These are phyloP conservation scores for Chamaea fasciata DNA, from an alignment of 2,113 vertebrate genomes.

Conservation along the genomic window DNA sequence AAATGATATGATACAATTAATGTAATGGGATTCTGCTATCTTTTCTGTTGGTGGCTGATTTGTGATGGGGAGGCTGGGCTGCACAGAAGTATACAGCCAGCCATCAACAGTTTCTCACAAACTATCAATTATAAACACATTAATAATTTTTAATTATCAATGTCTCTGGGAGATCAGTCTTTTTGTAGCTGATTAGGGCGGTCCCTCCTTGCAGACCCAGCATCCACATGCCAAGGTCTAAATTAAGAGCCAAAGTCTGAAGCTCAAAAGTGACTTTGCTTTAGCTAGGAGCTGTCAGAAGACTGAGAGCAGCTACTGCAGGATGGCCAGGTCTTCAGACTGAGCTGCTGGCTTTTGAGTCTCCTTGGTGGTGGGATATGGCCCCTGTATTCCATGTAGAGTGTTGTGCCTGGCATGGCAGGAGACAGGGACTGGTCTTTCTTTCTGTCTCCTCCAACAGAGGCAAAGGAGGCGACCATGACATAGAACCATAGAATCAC, in stretches of 20 bases:
- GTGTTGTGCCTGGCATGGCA: background rate
- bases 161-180: background rate
- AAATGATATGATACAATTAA: background rate
- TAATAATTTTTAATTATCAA: background rate
- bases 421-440: background rate
- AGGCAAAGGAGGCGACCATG: background rate
- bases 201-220: background rate
- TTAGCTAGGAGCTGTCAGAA: background rate
- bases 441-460: background rate
- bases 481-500: background rate
- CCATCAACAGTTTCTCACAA: background rate
- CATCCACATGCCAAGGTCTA: background rate
- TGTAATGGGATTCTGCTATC: background rate
- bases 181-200: background rate
- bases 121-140: background rate
- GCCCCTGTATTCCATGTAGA: fast-evolving
- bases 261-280: background rate
- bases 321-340: background rate
- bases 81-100: background rate
- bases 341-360: background rate
- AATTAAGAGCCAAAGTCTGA: background rate
- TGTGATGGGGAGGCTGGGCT: background rate
- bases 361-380: background rate
- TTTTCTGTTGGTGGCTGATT: background rate
- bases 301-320: background rate